Percentiles rank a stretch among this genome's conserved stretches.
Evolutionary conservation across 2,888 invertebrate species (phyloP).

Genomic region (Eilema sororculum): DNA sequence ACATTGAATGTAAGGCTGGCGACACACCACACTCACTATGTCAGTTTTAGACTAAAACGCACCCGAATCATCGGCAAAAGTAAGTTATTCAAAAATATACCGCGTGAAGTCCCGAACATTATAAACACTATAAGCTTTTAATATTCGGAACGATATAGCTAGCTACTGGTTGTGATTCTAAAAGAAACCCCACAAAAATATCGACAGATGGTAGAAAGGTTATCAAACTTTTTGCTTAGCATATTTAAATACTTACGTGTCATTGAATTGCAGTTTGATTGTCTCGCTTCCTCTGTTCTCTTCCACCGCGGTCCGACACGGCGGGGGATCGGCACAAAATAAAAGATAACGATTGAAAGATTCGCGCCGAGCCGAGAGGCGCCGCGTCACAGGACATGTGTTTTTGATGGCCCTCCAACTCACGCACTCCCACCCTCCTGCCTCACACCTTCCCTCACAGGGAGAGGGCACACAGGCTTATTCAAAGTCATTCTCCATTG

Average conservation of each 20-base stretch:
- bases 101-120: too few species aligned
- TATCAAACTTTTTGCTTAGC: not conserved
- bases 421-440: slow-evolving; percentile 25
- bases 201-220: not conserved
- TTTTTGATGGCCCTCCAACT: slow-evolving; percentile 60
- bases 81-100: too few species aligned
- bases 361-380: slow-evolving; percentile 61
- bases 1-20: too few species aligned
- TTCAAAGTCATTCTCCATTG: slow-evolving; percentile 53
- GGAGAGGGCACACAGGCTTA: slow-evolving; percentile 28
- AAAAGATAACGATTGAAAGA: slow-evolving; percentile 77
- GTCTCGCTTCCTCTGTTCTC: slow-evolving; percentile 30
- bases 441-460: slow-evolving; percentile 19
- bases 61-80: too few species aligned
- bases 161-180: too few species aligned
- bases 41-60: too few species aligned
- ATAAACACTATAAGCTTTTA: too few species aligned
- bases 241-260: not conserved
- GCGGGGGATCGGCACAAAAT: slow-evolving; percentile 57
- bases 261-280: not conserved
- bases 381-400: slow-evolving; percentile 66
- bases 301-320: slow-evolving; percentile 42
- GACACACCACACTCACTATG: too few species aligned
- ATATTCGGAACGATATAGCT: too few species aligned
- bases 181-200: not conserved